Percentiles rank a stretch among this genome's conserved stretches.
Evolutionary conservation across 2,888 invertebrate species (phyloP).

Genomic region (Eupithecia exiguata): DNA sequence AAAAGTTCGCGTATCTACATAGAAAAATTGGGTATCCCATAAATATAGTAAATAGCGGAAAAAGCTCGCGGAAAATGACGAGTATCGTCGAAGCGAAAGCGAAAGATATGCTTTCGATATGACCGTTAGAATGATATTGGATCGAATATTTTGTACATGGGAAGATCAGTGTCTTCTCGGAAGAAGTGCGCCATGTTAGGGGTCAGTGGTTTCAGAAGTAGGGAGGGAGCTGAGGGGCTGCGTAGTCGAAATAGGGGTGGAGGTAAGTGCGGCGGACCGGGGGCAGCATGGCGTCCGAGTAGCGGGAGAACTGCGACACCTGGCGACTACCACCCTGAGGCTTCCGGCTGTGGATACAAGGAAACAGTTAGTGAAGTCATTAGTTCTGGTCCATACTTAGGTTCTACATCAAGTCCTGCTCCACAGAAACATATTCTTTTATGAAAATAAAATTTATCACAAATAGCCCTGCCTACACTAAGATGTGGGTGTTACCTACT

Average conservation of each 20-base stretch:
- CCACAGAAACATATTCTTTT: background rate
- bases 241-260: slow-evolving; percentile 70
- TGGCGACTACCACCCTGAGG: slow-evolving; percentile 75
- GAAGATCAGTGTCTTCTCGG: slow-evolving; percentile 56
- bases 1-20: slow-evolving; percentile 71
- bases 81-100: slow-evolving; percentile 68
- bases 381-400: background rate
- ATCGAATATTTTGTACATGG: slow-evolving; percentile 63
- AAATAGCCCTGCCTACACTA: no score
- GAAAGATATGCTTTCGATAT: slow-evolving; percentile 80
- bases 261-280: slow-evolving; percentile 70
- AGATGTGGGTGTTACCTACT: no score
- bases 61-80: slow-evolving; percentile 66
- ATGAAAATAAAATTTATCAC: no score
- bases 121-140: slow-evolving; percentile 60
- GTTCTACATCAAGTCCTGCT: no score
- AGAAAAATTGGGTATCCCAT: slow-evolving; percentile 61
- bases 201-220: slow-evolving; percentile 67
- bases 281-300: slow-evolving; percentile 77
- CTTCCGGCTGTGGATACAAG: slow-evolving; percentile 61
- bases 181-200: slow-evolving; percentile 52
- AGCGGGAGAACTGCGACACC: slow-evolving; percentile 78
- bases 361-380: slow-evolving; percentile 12
- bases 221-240: slow-evolving; percentile 68
- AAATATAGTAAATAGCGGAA: slow-evolving; percentile 69